Evolutionary conservation across 2,113 vertebrate genomes (phyloP), one percentile per base, ranked within the genome.

Genomic region (Rhipidura dahli): DNA sequence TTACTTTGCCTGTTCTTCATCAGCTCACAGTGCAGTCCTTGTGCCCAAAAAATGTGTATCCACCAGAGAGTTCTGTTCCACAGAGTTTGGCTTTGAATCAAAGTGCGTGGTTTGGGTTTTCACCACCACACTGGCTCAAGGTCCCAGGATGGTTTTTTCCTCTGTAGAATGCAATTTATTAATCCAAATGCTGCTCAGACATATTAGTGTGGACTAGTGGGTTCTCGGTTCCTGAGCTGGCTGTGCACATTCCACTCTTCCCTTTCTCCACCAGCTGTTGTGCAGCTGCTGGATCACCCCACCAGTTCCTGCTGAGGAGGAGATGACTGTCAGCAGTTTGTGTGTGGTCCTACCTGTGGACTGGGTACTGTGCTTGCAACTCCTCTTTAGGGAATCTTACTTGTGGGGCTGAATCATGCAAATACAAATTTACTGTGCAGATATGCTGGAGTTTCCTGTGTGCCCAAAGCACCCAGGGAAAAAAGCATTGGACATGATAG

Each of bases 381-480:
- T 17, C 8, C 37, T 71, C 66, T 47, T 30, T 11, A 57, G n/a
- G 54, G 11, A 65, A 80, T 49, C 24, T 47, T 72, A 39, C 42
- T 23, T 80, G 12, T 31, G 10, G 45, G 14, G 30, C 42, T 86
- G 20, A 83, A 45, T 19, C 0, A 0, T 13, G 15, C 57, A 84
- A 79, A 35, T 3, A 22, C 2, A 8, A 33, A 37, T 35, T 47
- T 54, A 10, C 15, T 22, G 35, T 16, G 53, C n/a, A 54, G 47
- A 13, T 33, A 13, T 2, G 1, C 5, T 37, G 27, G 8, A 1
- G 0, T 72, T 85, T 42, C 47, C 13, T 14, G 4, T 4, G 1
- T 6, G 35, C 50, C 53, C 75, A 64, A 24, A 79, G 42, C 56
- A 75, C 15, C 33, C 40, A 47, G 39, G 16, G 45, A 31, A 37